A percentile compares a stretch with the other conserved stretches of the same genome.
Evolutionary conservation across 2,113 vertebrate genomes (phyloP).

Genomic region (Heterochromis multidens): DNA sequence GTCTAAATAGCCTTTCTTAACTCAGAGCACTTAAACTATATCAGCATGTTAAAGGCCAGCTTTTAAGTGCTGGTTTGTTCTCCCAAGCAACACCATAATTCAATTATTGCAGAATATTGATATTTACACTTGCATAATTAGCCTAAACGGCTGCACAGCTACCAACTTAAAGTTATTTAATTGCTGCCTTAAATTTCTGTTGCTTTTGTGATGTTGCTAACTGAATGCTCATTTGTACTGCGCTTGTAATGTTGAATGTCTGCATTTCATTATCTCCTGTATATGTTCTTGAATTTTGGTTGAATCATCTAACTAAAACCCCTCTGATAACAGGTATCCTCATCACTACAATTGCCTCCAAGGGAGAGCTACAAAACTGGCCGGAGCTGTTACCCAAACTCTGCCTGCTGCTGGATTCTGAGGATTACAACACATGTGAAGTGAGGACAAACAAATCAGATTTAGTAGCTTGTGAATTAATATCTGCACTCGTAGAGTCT

Average conservation of each 20-base stretch:
- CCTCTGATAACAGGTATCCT: slow-evolving; percentile 83
- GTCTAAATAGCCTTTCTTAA: background rate
- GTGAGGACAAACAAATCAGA: slow-evolving; percentile 64
- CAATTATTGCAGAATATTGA: background rate
- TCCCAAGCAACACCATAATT: background rate
- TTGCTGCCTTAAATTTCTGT: background rate
- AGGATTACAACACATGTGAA: slow-evolving; percentile 98
- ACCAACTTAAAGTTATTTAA: background rate
- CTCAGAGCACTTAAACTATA: background rate
- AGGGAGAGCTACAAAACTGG: slow-evolving; percentile 97
- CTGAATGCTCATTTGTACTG: too few species aligned
- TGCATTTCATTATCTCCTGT: background rate
- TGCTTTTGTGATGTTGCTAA: background rate
- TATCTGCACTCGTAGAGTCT: too few species aligned
- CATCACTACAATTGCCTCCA: slow-evolving; percentile 97
- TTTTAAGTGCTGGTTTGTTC: background rate
- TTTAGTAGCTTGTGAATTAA: background rate
- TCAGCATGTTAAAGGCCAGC: background rate
- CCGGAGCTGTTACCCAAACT: slow-evolving; percentile 95
- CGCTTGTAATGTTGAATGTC: background rate
- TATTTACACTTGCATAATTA: background rate
- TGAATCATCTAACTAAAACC: background rate
- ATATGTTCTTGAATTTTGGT: background rate
- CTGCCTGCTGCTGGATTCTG: slow-evolving; percentile 91
- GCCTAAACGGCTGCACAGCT: too few species aligned